Percentiles rank a stretch among this genome's conserved stretches.
phyloP scores from a whole-genome alignment of 2,888 invertebrate genomes.

The Nudaria mundana region DNA sequence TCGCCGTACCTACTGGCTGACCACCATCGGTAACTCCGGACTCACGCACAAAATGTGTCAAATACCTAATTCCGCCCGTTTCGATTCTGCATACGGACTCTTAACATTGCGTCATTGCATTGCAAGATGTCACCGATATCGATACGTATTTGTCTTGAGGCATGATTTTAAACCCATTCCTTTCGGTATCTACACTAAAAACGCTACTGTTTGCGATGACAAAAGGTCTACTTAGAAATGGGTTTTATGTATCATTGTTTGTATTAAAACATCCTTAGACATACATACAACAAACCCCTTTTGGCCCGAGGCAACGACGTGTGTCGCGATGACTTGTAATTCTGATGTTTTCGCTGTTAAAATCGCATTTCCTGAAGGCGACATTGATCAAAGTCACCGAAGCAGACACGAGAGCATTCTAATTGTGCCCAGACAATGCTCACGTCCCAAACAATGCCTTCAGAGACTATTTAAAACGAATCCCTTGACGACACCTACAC shows the following conservation, averaged over 20 bases:
- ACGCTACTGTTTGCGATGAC: conserved; percentile 20
- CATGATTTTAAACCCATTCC: conserved; percentile 24
- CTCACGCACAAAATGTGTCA: too few relatives aligned
- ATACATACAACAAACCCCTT: conserved; percentile 72
- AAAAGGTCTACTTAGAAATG: conserved; percentile 37
- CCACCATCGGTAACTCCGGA: too few relatives aligned
- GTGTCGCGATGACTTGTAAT: conserved; percentile 74
- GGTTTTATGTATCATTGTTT: conserved; percentile 52
- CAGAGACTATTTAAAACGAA: conserved; percentile 69
- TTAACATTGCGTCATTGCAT: too few relatives aligned
- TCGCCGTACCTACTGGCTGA: too few relatives aligned
- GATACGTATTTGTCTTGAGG: background rate
- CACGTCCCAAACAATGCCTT: conserved; percentile 61
- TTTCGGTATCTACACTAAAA: conserved; percentile 14
- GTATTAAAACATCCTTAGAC: conserved; percentile 55
- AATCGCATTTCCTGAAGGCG: conserved; percentile 77
- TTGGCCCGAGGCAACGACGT: conserved; percentile 72
- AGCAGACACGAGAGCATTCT: conserved; percentile 64
- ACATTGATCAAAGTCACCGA: conserved; percentile 65
- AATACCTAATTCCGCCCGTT: too few relatives aligned
- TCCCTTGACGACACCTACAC: conserved; percentile 68
- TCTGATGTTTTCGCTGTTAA: conserved; percentile 77
- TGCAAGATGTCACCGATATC: too few relatives aligned
- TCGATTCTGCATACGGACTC: too few relatives aligned
- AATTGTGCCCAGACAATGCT: conserved; percentile 60